Percentiles rank a stretch among this genome's conserved stretches.
Conservation (phyloP, 2,797 vertebrate species). For the Tauraco hartlaubi region DNA sequence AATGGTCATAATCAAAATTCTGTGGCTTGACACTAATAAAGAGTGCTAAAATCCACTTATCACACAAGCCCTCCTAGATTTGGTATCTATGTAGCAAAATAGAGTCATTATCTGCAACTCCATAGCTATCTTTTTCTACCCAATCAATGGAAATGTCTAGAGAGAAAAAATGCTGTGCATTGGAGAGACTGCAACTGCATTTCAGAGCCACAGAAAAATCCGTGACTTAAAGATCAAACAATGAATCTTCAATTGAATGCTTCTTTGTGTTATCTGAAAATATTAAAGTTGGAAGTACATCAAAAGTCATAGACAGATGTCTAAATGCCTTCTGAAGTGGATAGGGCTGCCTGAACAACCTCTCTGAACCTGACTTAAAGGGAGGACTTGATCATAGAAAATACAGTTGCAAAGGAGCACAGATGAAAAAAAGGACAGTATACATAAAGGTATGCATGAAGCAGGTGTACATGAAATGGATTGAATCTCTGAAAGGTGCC, state of each 20-base stretch:
- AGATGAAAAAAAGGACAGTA: background rate
- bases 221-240: conserved; percentile 27
- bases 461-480: background rate
- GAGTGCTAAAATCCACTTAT: conserved; percentile 18
- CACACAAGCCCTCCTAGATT: background rate
- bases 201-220: conserved; percentile 35
- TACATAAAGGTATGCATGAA: background rate
- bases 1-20: background rate
- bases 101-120: background rate
- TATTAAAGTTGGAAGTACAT: background rate
- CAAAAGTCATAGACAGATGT: background rate
- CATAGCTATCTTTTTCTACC: background rate
- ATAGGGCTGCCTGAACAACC: background rate
- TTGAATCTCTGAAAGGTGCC: background rate
- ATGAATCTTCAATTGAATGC: background rate
- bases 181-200: background rate
- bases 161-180: background rate
- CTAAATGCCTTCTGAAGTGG: background rate
- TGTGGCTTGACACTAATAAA: background rate
- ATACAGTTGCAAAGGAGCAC: background rate
- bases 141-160: background rate
- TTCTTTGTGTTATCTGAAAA: background rate
- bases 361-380: background rate
- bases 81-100: background rate
- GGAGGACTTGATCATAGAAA: background rate